Evolutionary conservation across 2,797 vertebrate genomes (phyloP).

Genomic region (Propithecus perrieri): DNA sequence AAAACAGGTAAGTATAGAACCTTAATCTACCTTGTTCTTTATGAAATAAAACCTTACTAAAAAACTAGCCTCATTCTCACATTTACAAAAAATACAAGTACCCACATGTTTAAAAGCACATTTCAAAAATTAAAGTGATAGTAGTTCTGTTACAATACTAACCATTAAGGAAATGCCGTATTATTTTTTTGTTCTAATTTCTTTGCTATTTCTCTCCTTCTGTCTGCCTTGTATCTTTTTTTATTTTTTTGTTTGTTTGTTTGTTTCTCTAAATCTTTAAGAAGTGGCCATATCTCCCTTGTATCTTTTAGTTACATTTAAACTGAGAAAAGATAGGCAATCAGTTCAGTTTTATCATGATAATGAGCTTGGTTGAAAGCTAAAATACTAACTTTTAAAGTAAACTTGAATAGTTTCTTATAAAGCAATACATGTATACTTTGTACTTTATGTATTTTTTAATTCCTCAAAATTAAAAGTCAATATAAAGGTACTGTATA

Average conservation of each 20-base stretch:
- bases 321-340: neutral
- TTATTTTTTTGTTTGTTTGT: too few relatives aligned
- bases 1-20: neutral
- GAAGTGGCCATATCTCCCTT: neutral
- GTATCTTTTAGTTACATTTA: constrained; percentile 1
- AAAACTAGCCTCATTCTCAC: neutral
- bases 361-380: neutral
- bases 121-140: constrained; percentile 26
- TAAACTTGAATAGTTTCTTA: neutral
- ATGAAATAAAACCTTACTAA: neutral
- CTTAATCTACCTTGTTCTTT: neutral
- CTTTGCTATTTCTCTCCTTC: neutral
- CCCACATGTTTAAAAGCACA: neutral
- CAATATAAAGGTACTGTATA: neutral
- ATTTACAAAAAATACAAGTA: neutral
- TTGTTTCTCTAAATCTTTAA: too few relatives aligned
- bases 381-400: neutral
- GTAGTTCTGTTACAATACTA: neutral
- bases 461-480: neutral
- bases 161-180: neutral
- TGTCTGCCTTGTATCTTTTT: neutral
- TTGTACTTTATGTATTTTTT: neutral
- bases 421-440: neutral
- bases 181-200: neutral
- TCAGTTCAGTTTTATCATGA: neutral